A percentile compares a stretch with the other conserved stretches of the same genome.
Conservation (phyloP, 2,113 vertebrate genomes). For the Ariopsis seemanni region DNA sequence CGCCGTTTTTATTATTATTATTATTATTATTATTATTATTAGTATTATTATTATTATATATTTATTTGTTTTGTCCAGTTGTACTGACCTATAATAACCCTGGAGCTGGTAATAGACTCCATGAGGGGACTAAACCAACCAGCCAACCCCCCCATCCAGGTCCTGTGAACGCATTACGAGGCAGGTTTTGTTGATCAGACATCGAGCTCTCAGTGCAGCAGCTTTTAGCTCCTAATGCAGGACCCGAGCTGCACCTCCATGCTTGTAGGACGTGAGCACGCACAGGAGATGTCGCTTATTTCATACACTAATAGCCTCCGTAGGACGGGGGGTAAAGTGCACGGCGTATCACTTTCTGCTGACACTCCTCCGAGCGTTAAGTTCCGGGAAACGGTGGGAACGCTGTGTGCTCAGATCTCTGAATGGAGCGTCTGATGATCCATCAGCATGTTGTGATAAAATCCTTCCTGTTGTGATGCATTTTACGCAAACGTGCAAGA, state of each 20-base stretch:
- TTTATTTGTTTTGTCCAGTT: too few relatives aligned
- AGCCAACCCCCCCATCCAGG: neutral
- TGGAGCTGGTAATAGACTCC: neutral
- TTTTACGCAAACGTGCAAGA: neutral
- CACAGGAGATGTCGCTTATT: slow-evolving; percentile 24
- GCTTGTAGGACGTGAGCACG: neutral
- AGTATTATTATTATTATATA: too few relatives aligned
- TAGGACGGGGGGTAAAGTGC: slow-evolving; percentile 18
- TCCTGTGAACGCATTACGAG: neutral
- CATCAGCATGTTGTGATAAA: neutral
- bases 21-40: too few relatives aligned
- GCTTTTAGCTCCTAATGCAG: slow-evolving; percentile 9
- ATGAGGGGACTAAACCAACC: neutral
- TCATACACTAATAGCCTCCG: slow-evolving; percentile 34
- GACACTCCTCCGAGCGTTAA: neutral
- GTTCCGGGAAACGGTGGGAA: neutral
- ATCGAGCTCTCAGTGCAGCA: neutral
- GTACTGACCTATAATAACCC: neutral
- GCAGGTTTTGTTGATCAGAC: neutral
- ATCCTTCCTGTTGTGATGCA: neutral
- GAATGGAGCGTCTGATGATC: neutral
- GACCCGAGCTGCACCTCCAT: neutral
- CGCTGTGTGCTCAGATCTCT: neutral
- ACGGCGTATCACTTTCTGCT: neutral
- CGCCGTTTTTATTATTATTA: too few relatives aligned